Percentiles rank a stretch among this genome's conserved stretches.
Conservation (phyloP, 2,888 invertebrate genomes). For the Sarcophaga carnaria region DNA sequence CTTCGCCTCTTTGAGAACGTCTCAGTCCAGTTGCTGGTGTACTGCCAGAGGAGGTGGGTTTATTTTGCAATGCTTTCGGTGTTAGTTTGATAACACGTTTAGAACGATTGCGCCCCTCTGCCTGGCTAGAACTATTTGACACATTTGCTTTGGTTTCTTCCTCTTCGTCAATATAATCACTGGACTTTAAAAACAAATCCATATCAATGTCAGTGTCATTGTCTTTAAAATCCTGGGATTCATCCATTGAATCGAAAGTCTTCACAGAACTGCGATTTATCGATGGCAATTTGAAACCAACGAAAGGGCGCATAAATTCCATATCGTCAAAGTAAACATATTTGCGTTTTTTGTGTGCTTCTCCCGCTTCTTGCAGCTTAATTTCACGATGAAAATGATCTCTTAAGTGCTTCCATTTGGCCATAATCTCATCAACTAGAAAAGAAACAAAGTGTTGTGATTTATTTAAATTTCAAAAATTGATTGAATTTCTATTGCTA, state of each 20-base stretch:
- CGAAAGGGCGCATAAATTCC: conserved; percentile 61
- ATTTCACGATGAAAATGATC: conserved; percentile 65
- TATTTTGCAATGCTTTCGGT: conserved; percentile 13
- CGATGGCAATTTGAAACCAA: conserved; percentile 53
- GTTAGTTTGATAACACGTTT: conserved; percentile 13
- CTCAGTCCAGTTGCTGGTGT: not conserved
- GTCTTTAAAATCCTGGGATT: not conserved
- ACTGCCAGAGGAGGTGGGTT: not conserved
- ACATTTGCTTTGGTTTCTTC: conserved; percentile 26
- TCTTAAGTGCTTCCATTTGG: conserved; percentile 65
- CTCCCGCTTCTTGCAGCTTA: conserved; percentile 54
- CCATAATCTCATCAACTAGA: conserved; percentile 62
- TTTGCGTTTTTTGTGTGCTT: conserved; percentile 63
- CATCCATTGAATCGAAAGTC: not conserved
- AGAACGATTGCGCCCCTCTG: not conserved
- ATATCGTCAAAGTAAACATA: conserved; percentile 66
- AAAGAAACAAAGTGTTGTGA: not conserved
- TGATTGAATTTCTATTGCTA: not conserved
- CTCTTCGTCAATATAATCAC: conserved; percentile 28
- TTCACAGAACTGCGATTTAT: conserved; percentile 1
- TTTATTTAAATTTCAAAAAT: not conserved
- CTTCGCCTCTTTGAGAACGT: conserved; percentile 2
- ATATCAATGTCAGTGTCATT: conserved; percentile 56
- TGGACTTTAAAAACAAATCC: conserved; percentile 56
- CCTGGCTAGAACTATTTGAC: not conserved